Conservation (phyloP, 2,888 invertebrate genomes). For the Gerris lacustris region DNA sequence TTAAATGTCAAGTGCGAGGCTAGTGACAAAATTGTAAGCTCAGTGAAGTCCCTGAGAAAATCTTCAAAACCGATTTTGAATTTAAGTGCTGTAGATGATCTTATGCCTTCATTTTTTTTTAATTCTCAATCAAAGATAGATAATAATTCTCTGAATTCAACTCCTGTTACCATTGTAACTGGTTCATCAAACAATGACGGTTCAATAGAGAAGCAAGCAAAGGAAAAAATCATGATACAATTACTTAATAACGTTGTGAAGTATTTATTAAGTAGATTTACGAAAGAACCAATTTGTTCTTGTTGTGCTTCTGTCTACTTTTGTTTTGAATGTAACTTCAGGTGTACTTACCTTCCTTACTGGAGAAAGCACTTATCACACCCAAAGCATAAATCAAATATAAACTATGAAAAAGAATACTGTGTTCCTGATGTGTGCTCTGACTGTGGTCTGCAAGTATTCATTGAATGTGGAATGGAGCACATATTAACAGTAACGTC, state of each 20-base stretch:
- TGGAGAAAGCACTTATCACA: neutral
- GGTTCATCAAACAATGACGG: neutral
- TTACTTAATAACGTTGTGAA: neutral
- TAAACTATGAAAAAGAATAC: neutral
- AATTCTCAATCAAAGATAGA: neutral
- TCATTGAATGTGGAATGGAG: neutral
- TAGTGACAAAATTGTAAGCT: no score
- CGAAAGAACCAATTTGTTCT: neutral
- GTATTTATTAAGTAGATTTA: neutral
- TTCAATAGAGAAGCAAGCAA: neutral
- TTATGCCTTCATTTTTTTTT: neutral
- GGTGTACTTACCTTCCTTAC: neutral
- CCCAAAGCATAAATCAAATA: neutral
- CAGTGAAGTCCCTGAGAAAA: no score
- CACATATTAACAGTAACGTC: neutral
- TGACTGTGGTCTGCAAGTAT: neutral
- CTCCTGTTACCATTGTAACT: no score
- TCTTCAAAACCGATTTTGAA: no score
- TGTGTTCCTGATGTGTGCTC: neutral
- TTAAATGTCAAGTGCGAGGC: no score
- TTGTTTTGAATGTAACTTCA: neutral
- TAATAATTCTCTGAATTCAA: neutral
- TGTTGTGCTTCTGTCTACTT: neutral
- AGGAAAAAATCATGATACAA: neutral
- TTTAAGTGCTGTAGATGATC: neutral